Conservation (phyloP, 2,888 invertebrate species). For the Polydrusus tereticollis region DNA sequence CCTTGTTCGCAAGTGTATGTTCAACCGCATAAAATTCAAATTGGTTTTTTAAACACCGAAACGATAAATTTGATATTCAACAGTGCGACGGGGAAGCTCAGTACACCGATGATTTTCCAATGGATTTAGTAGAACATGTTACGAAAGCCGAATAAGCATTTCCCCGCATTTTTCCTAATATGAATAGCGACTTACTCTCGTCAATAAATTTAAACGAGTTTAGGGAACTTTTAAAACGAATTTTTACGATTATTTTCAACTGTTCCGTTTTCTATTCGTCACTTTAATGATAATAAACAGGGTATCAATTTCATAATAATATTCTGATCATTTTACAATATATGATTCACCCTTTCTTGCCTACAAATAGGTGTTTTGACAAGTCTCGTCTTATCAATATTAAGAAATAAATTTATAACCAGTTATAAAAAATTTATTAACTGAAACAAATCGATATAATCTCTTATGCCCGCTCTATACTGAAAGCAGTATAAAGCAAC, state of each 20-base stretch:
- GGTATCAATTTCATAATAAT: no score
- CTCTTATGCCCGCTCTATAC: background rate
- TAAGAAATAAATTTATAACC: no score
- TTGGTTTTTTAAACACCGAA: constrained; percentile 10
- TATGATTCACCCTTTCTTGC: no score
- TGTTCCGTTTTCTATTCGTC: no score
- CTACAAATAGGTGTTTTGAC: no score
- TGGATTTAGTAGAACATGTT: constrained; percentile 24
- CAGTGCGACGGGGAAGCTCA: background rate
- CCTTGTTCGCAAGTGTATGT: background rate
- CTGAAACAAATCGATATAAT: background rate
- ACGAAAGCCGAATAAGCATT: constrained; percentile 13
- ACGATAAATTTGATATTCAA: constrained; percentile 12
- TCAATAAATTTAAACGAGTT: no score
- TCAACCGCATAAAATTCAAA: constrained; percentile 9
- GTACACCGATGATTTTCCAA: constrained; percentile 23
- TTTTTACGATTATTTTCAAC: no score
- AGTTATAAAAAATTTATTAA: no score
- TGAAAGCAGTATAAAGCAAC: background rate
- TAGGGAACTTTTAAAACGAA: no score
- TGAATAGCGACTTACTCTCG: background rate
- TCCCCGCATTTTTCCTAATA: background rate
- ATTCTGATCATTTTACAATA: no score
- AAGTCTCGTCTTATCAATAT: no score
- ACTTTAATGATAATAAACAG: no score